phyloP scores from a whole-genome alignment of 2,888 invertebrate species.

The Harpalus rubripes region DNA sequence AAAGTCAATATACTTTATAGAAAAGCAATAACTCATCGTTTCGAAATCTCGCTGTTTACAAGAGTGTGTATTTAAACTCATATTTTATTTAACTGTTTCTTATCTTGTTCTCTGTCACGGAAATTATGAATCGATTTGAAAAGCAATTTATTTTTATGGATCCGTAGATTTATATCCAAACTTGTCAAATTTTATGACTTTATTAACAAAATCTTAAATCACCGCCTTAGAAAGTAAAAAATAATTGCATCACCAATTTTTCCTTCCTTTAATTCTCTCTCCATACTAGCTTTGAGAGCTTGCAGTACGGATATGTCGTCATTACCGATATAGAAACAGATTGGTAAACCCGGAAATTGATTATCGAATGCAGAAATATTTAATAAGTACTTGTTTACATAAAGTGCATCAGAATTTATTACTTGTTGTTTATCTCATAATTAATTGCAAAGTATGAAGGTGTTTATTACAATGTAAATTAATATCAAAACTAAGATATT shows the following conservation, averaged over 20 bases:
- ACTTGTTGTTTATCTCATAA: slow-evolving; percentile 1
- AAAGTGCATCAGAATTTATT: neutral
- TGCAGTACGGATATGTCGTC: too few relatives aligned
- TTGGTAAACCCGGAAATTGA: neutral
- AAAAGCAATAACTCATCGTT: neutral
- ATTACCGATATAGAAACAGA: too few relatives aligned
- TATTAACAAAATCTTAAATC: neutral
- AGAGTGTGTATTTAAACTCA: slow-evolving; percentile 11
- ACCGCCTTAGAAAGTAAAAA: neutral
- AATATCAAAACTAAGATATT: slow-evolving; percentile 15
- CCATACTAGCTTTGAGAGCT: too few relatives aligned
- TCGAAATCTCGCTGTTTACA: neutral
- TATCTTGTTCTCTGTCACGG: slow-evolving; percentile 19
- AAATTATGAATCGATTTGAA: slow-evolving; percentile 23
- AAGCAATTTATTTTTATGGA: slow-evolving; percentile 15
- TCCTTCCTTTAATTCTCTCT: too few relatives aligned
- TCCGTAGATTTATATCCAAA: neutral
- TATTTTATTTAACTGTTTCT: slow-evolving; percentile 13
- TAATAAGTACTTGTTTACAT: neutral
- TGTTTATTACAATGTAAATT: slow-evolving; percentile 32
- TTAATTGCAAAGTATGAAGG: slow-evolving; percentile 25
- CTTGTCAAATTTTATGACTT: slow-evolving; percentile 19
- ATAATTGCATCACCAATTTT: neutral
- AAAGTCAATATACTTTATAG: neutral
- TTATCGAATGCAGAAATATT: slow-evolving; percentile 10